Conservation (phyloP, 2,113 vertebrate genomes). For the Syrmaticus mikado region DNA sequence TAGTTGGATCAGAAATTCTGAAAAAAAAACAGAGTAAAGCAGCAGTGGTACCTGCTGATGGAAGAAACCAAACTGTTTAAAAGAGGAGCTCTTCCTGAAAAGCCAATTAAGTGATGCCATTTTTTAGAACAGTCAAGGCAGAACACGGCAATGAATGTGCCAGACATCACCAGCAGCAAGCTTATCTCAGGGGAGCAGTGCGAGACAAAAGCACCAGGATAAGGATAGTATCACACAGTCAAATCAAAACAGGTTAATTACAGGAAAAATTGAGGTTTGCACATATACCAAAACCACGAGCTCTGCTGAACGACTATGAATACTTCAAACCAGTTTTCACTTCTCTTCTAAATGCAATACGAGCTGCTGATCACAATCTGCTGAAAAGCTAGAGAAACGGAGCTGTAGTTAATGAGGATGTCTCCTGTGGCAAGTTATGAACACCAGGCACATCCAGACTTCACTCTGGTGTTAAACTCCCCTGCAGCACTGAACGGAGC, state of each 20-base stretch:
- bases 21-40: not conserved
- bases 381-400: not conserved
- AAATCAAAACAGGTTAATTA: not conserved
- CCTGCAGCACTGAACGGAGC: not conserved
- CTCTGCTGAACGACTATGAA: not conserved
- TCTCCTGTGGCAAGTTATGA: not conserved
- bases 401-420: not conserved
- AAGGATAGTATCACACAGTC: not conserved
- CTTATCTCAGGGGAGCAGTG: not conserved
- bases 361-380: not conserved
- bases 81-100: constrained; percentile 1
- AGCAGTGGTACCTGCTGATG: not conserved
- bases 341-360: not conserved
- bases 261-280: not conserved
- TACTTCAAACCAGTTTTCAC: not conserved
- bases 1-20: not conserved
- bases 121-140: not conserved
- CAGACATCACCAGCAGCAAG: not conserved
- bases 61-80: not conserved
- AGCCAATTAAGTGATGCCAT: not conserved
- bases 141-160: not conserved
- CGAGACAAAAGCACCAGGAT: not conserved
- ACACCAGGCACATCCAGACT: not conserved
- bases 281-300: not conserved
- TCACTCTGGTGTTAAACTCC: not conserved